Evolutionary conservation across 2,888 invertebrate genomes (phyloP), one percentile per base, ranked within the genome.

Genomic region (Lasioglossum morio): DNA sequence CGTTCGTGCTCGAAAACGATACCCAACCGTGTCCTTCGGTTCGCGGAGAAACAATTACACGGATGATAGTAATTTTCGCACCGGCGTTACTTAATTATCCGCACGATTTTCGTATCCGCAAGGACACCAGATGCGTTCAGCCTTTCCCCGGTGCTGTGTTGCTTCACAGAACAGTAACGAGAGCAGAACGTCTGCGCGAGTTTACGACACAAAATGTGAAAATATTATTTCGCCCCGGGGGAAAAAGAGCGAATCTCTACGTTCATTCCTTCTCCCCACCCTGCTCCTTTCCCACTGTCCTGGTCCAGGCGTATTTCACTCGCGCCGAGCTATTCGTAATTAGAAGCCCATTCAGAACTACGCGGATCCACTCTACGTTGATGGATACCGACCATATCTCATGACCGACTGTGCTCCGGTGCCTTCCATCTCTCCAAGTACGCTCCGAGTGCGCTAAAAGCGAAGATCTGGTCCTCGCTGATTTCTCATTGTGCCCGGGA

Each of bases 371-470:
- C 89, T 88, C 84, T 81, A 77, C 88, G 86, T 88, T 90, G 90
- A 90, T 90, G 88, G 90, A 90, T 90, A 90, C 90, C 82, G 82
- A 87, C 87, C 89, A 90, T 90, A 90, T 90, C 90, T 90, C 90
- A 90, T 87, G 77, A 72, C 69, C 72, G 75, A 77, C 75, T 72
- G 30, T 81, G 75, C 76, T 69, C 23, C 82, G 88, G 78, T 87
- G 89, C 85, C 90, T 89, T 90, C 90, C 90, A 90, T 87, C 90
- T 84, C 86, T 46, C 81, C 81, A 77, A 82, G 87, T 87, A 78
- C 84, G 82, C 69, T 78, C 81, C 73, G 69, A 57, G 79, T 84
- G 84, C 86, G 77, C 79, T 86, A 81, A 86, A 86, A 84, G 87
- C 79, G 76, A 84, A 84, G 83, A 72, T 86, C 70, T 48, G 69